phyloP scores from a whole-genome alignment of 1,140 invertebrate genomes.

The Coboldia fuscipes region DNA sequence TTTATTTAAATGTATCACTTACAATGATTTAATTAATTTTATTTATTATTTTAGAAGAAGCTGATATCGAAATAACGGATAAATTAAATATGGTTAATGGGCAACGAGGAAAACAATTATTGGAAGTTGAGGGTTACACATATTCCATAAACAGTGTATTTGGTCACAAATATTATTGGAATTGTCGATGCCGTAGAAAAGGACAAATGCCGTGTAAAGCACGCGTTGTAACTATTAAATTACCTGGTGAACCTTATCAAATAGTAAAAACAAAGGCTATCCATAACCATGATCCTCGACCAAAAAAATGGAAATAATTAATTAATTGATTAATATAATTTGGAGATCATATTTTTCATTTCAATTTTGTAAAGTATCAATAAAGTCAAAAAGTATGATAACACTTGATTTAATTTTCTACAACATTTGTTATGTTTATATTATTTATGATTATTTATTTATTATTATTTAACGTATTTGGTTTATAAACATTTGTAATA shows the following conservation, averaged over 20 bases:
- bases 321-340: too few relatives aligned
- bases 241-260: conserved; percentile 9
- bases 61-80: conserved; percentile 3
- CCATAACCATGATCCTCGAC: conserved; percentile 14
- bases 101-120: conserved; percentile 11
- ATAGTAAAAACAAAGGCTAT: conserved; percentile 10
- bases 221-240: conserved; percentile 10
- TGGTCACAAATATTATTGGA: conserved; percentile 14
- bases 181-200: conserved; percentile 10
- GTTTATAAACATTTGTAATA: too few relatives aligned
- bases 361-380: too few relatives aligned
- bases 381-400: too few relatives aligned
- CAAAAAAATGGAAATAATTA: conserved; percentile 6
- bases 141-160: conserved; percentile 13
- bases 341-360: too few relatives aligned
- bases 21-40: too few relatives aligned
- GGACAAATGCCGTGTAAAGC: conserved; percentile 11
- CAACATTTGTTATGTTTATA: too few relatives aligned
- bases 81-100: conserved; percentile 11
- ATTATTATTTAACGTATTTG: too few relatives aligned
- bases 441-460: too few relatives aligned
- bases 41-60: background rate
- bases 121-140: conserved; percentile 9
- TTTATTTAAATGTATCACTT: too few relatives aligned
- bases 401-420: too few relatives aligned